Conservation (phyloP, 2,797 vertebrate species). For the Malurus splendens region DNA sequence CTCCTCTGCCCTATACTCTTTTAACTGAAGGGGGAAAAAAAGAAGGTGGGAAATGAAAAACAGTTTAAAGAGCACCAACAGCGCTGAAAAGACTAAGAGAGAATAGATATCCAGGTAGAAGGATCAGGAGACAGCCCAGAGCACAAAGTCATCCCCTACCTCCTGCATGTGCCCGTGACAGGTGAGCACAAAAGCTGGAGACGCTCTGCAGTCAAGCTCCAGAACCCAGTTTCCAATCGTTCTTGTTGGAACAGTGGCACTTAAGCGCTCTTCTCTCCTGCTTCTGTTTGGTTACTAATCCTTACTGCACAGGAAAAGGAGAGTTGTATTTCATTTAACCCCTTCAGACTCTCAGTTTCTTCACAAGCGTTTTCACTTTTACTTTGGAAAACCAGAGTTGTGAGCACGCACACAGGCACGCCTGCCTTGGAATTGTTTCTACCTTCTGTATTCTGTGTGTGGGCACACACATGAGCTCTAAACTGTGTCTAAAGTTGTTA, state of each 20-base stretch:
- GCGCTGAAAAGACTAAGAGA: neutral
- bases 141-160: slow-evolving; percentile 40
- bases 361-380: slow-evolving; percentile 12
- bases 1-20: neutral
- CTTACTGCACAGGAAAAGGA: slow-evolving; percentile 58
- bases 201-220: neutral
- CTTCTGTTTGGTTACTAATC: slow-evolving; percentile 61
- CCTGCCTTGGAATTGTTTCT: neutral
- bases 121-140: neutral
- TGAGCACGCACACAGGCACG: neutral
- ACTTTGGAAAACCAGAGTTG: neutral
- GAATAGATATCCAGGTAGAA: neutral
- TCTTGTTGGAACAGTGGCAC: slow-evolving; percentile 10
- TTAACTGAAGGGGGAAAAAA: neutral
- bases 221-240: neutral
- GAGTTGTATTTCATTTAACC: slow-evolving; percentile 65
- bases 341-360: slow-evolving; percentile 27
- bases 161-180: neutral
- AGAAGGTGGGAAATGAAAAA: neutral
- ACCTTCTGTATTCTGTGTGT: neutral
- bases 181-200: neutral
- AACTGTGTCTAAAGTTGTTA: slow-evolving; percentile 1
- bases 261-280: neutral
- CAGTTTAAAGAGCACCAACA: neutral
- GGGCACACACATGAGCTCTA: neutral